A percentile compares a stretch with the other conserved stretches of the same genome.
phyloP scores from a whole-genome alignment of 2,797 vertebrate genomes.

The Denticeps clupeoides region DNA sequence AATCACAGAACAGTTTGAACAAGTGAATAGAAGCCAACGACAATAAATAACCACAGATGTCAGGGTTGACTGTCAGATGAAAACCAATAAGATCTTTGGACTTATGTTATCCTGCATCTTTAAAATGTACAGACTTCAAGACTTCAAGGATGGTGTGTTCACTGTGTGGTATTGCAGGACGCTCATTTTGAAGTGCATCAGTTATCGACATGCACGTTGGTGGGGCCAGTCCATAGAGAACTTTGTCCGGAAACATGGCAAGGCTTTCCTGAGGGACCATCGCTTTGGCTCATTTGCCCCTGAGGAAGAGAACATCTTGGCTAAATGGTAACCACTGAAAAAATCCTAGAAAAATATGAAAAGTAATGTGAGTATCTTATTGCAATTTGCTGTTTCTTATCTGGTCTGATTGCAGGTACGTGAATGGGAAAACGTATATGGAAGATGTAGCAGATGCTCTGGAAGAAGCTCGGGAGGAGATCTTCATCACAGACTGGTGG shows the following conservation, averaged over 20 bases:
- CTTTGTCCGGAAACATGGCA: conserved; percentile 72
- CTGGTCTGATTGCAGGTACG: conserved; percentile 67
- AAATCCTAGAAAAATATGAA: too few relatives aligned
- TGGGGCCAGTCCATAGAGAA: conserved; percentile 90
- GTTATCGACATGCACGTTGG: conserved; percentile 87
- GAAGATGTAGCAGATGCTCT: conserved; percentile 87
- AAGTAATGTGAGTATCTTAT: not conserved
- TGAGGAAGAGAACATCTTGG: conserved; percentile 68
- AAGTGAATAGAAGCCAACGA: too few relatives aligned
- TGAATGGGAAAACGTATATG: conserved; percentile 91
- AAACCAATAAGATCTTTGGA: too few relatives aligned
- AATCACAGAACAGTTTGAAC: too few relatives aligned
- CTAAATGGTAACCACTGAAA: conserved; percentile 75
- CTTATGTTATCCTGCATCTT: too few relatives aligned
- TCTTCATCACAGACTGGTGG: conserved; percentile 99
- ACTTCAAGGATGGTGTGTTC: too few relatives aligned
- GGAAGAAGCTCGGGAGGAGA: conserved; percentile 89
- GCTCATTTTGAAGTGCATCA: conserved; percentile 87
- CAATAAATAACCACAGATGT: too few relatives aligned
- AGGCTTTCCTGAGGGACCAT: conserved; percentile 76
- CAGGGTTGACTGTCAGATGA: too few relatives aligned
- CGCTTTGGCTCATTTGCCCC: conserved; percentile 86
- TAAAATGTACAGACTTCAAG: too few relatives aligned
- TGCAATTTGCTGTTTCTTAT: not conserved
- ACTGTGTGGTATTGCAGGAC: conserved; percentile 55